Percentiles rank a stretch among this genome's conserved stretches.
These are phyloP conservation scores for Caenorhabditis sp. DNA, from an alignment of 2,888 invertebrate species.

Conservation along the genomic window DNA sequence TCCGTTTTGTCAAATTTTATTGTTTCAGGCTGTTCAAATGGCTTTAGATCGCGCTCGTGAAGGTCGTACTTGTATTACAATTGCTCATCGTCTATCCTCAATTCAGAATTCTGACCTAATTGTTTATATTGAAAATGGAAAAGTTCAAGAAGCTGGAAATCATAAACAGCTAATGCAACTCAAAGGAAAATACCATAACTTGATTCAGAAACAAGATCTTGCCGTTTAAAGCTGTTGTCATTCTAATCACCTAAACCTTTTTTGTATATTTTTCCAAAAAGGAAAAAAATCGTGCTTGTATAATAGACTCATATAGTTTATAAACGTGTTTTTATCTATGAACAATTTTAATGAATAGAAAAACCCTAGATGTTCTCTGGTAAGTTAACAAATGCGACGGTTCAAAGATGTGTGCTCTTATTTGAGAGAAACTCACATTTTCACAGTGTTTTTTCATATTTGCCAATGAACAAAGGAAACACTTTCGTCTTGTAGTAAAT, in stretches of 20 bases:
- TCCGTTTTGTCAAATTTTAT: too few relatives aligned
- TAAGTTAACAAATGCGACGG: not conserved
- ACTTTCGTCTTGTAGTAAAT: not conserved
- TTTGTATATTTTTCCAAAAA: not conserved
- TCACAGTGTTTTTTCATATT: not conserved
- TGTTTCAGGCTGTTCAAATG: constrained; percentile 64
- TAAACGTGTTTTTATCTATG: too few relatives aligned
- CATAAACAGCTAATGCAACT: constrained; percentile 52
- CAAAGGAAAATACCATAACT: constrained; percentile 52
- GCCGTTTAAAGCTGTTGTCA: constrained; percentile 5
- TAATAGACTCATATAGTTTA: not conserved
- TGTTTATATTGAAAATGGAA: constrained; percentile 59
- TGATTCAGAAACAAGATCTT: constrained; percentile 56
- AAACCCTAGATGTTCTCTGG: not conserved
- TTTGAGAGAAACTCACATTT: not conserved
- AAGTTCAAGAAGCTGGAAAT: constrained; percentile 54
- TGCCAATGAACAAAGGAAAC: not conserved
- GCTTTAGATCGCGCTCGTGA: constrained; percentile 61
- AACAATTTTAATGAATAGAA: too few relatives aligned
- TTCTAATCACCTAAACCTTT: not conserved
- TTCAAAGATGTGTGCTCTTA: not conserved
- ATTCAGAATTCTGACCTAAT: constrained; percentile 65
- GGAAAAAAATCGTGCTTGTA: not conserved
- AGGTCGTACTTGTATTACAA: constrained; percentile 65
- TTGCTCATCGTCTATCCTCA: constrained; percentile 65